A percentile compares a stretch with the other conserved stretches of the same genome.
Conservation (phyloP, 1,140 invertebrate genomes). For the Akabosia matsudoensis region DNA sequence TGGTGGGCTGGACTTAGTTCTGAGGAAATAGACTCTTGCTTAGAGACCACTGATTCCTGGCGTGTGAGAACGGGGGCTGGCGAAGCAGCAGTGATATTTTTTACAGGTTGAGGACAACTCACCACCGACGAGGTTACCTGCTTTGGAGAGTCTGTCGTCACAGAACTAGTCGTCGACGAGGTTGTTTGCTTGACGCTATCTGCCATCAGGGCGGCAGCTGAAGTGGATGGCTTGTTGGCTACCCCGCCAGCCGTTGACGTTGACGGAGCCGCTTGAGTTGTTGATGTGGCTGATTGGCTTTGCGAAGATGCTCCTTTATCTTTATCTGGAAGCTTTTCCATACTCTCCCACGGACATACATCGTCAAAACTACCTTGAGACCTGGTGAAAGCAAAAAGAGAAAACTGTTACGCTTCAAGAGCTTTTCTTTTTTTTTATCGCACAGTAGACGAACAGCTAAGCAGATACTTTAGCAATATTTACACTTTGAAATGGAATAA, state of each 20-base stretch:
- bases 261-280: not conserved
- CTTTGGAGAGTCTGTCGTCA: not conserved
- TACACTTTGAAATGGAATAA: no score
- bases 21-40: not conserved
- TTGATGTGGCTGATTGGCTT: not conserved
- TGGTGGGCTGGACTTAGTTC: not conserved
- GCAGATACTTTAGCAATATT: no score
- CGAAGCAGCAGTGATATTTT: no score
- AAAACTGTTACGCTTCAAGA: no score
- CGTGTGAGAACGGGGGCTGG: not conserved
- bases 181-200: not conserved
- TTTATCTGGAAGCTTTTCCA: slow-evolving; percentile 41
- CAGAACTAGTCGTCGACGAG: not conserved
- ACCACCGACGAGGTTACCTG: not conserved
- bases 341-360: slow-evolving; percentile 46
- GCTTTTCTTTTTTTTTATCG: not conserved
- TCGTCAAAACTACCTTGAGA: slow-evolving; percentile 44
- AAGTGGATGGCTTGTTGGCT: not conserved
- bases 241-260: not conserved
- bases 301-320: not conserved
- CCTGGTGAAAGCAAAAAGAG: slow-evolving; percentile 7
- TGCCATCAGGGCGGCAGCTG: slow-evolving; percentile 6
- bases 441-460: not conserved
- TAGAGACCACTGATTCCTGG: not conserved
- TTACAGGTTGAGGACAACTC: no score